Conservation (phyloP, 2,113 vertebrate genomes). For the Anoura caudifer region DNA sequence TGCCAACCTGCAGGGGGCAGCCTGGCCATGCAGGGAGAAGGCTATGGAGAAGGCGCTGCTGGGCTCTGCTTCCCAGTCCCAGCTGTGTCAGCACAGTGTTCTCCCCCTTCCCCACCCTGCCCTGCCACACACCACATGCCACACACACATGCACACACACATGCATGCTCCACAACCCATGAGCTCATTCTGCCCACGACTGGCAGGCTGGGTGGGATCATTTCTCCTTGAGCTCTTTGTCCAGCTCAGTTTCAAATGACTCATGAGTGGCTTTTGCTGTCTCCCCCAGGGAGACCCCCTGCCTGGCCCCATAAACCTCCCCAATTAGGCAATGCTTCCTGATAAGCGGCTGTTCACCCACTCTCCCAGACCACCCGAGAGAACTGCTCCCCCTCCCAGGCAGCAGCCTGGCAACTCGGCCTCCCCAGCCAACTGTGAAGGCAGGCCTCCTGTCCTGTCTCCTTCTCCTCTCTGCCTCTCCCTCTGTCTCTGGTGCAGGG, state of each 20-base stretch:
- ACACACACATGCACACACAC: background rate
- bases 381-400: background rate
- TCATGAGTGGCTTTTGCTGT: slow-evolving; percentile 31
- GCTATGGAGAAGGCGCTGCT: no score
- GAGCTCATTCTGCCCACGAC: slow-evolving; percentile 58
- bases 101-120: background rate
- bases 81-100: background rate
- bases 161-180: background rate
- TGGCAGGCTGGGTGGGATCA: slow-evolving; percentile 60
- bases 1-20: slow-evolving; percentile 44
- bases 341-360: slow-evolving; percentile 19
- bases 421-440: background rate
- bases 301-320: slow-evolving; percentile 42
- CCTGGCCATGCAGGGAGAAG: background rate
- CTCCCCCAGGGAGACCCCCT: slow-evolving; percentile 35
- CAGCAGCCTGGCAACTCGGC: background rate
- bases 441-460: background rate
- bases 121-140: background rate
- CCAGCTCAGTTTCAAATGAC: slow-evolving; percentile 59
- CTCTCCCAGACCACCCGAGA: slow-evolving; percentile 47
- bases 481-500: background rate
- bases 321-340: slow-evolving; percentile 57
- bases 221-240: slow-evolving; percentile 55
- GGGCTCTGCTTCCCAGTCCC: background rate
- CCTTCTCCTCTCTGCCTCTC: no score